phyloP scores from a whole-genome alignment of 2,113 vertebrate species.

The Pycnonotus jocosus region DNA sequence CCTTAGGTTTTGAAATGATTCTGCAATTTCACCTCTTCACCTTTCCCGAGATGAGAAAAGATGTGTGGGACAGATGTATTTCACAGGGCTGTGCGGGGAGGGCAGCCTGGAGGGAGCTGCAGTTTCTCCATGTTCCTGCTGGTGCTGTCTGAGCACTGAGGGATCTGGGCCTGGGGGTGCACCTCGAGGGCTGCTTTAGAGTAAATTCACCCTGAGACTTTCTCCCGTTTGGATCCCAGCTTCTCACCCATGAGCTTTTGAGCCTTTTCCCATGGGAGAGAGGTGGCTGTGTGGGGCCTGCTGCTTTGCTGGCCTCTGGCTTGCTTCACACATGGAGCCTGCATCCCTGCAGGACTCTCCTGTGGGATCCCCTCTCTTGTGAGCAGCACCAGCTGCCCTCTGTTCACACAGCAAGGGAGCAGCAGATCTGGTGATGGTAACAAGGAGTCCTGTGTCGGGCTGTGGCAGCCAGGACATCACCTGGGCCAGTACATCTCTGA shows the following conservation, averaged over 20 bases:
- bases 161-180: neutral
- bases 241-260: neutral
- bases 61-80: neutral
- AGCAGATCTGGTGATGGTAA: neutral
- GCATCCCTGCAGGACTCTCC: neutral
- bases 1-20: neutral
- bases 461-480: neutral
- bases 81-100: neutral
- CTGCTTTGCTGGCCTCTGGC: neutral
- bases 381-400: fast-evolving
- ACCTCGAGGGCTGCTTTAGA: neutral
- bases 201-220: neutral
- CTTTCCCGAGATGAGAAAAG: neutral
- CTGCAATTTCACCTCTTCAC: neutral
- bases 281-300: neutral
- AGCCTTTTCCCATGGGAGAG: neutral
- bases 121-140: neutral
- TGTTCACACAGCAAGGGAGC: neutral
- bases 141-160: neutral
- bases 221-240: neutral
- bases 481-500: neutral
- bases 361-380: neutral
- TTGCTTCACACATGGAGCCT: neutral
- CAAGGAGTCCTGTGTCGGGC: neutral
- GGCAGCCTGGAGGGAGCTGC: neutral